A percentile compares a stretch with the other conserved stretches of the same genome.
Conservation (phyloP, 2,888 invertebrate genomes). For the Ennomos fuscantarius region DNA sequence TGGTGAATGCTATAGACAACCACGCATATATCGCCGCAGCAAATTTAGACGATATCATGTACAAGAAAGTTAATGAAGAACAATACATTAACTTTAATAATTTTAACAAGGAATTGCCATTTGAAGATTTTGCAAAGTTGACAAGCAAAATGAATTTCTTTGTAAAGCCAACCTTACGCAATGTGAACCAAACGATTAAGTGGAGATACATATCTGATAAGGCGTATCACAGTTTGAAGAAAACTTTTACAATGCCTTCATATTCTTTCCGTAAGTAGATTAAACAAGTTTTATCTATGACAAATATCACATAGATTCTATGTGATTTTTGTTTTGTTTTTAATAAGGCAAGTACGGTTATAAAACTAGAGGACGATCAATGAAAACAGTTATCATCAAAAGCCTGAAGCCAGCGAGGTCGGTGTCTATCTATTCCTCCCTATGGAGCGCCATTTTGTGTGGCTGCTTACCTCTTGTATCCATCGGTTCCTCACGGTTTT, state of each 20-base stretch:
- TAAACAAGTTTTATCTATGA: too few species aligned
- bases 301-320: too few species aligned
- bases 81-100: slow-evolving; percentile 69
- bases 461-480: too few species aligned
- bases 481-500: too few species aligned
- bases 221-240: slow-evolving; percentile 59
- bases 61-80: slow-evolving; percentile 52
- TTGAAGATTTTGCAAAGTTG: slow-evolving; percentile 56
- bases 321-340: too few species aligned
- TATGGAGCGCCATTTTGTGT: too few species aligned
- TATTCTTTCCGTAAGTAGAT: slow-evolving; percentile 69
- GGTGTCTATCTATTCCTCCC: too few species aligned
- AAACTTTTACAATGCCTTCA: slow-evolving; percentile 65
- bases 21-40: slow-evolving; percentile 53
- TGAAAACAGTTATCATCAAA: too few species aligned
- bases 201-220: slow-evolving; percentile 63
- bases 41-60: slow-evolving; percentile 52
- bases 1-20: slow-evolving; percentile 57
- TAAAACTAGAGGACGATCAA: too few species aligned
- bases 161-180: slow-evolving; percentile 67
- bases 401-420: too few species aligned
- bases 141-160: slow-evolving; percentile 59
- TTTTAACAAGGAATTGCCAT: slow-evolving; percentile 61
- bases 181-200: slow-evolving; percentile 62
- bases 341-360: too few species aligned